Percentiles rank a stretch among this genome's conserved stretches.
These are phyloP conservation scores for Clivina fossor DNA, from an alignment of 2,888 invertebrate species.

Conservation along the genomic window DNA sequence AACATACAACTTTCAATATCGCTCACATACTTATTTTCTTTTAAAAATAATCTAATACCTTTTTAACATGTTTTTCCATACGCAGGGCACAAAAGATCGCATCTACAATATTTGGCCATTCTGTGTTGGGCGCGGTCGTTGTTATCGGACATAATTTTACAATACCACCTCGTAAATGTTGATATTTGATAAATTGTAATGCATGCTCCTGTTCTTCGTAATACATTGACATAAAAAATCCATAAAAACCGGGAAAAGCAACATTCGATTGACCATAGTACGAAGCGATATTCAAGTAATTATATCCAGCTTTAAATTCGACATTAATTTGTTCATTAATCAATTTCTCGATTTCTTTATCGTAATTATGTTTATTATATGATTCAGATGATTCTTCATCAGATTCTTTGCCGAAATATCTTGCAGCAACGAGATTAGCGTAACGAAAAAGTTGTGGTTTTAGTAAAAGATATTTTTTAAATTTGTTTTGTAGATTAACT, in stretches of 20 bases:
- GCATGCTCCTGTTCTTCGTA: slow-evolving; percentile 56
- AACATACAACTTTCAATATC: no score
- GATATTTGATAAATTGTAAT: slow-evolving; percentile 52
- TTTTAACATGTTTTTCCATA: slow-evolving; percentile 49
- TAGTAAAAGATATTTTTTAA: no score
- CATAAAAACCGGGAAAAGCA: slow-evolving; percentile 52
- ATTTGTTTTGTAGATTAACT: no score
- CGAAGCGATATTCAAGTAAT: slow-evolving; percentile 63
- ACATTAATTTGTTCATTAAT: slow-evolving; percentile 60
- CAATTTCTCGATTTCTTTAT: slow-evolving; percentile 54
- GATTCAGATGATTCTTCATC: no score
- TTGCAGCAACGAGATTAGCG: no score
- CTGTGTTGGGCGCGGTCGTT: slow-evolving; percentile 46
- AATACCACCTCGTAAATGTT: slow-evolving; percentile 55
- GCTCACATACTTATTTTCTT: no score
- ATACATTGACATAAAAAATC: slow-evolving; percentile 56
- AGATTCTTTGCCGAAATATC: no score
- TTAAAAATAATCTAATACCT: slow-evolving; percentile 39
- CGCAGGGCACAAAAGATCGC: slow-evolving; percentile 50
- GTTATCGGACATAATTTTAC: slow-evolving; percentile 48
- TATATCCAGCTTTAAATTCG: slow-evolving; percentile 63
- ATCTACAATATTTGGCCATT: slow-evolving; percentile 52
- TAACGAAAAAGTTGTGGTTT: no score
- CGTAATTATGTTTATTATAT: slow-evolving; percentile 46
- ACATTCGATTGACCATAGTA: slow-evolving; percentile 55